Percentiles rank a stretch among this genome's conserved stretches.
These are phyloP conservation scores for Scolopax rusticola DNA, from an alignment of 2,797 vertebrate genomes.

Conservation along the genomic window DNA sequence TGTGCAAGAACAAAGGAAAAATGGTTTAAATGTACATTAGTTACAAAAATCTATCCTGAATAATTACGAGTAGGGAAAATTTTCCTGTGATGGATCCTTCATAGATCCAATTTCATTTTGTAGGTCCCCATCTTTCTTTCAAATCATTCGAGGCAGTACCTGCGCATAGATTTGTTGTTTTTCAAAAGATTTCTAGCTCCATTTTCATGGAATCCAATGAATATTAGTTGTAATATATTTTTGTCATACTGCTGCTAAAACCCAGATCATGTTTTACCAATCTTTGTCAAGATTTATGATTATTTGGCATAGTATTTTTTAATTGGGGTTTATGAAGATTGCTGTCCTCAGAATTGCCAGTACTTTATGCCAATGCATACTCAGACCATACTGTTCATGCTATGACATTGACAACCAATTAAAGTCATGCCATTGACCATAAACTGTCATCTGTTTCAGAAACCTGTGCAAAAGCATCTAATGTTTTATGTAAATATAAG, in stretches of 20 bases:
- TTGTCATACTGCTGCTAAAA: not conserved
- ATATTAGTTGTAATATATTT: not conserved
- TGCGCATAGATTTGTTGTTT: not conserved
- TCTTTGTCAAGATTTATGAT: constrained; percentile 2
- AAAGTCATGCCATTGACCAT: not conserved
- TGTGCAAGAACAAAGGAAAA: not conserved
- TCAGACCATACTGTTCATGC: not conserved
- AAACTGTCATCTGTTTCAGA: constrained; percentile 21
- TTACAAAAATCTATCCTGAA: not conserved
- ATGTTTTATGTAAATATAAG: constrained; percentile 4
- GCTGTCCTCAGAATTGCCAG: not conserved
- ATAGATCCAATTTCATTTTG: not conserved
- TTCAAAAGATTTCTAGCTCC: not conserved
- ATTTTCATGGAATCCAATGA: not conserved
- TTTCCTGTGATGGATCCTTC: not conserved
- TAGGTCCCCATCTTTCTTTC: not conserved
- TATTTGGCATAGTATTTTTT: not conserved
- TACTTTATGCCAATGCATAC: not conserved
- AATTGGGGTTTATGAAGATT: constrained; percentile 13
- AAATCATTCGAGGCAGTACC: not conserved
- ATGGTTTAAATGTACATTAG: not conserved
- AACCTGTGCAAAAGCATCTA: not conserved
- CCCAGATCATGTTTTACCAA: not conserved
- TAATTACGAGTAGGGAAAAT: not conserved
- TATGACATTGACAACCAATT: not conserved